These are phyloP conservation scores for Puntigrus tetrazona DNA, from an alignment of 2,113 vertebrate species.

Conservation along the genomic window DNA sequence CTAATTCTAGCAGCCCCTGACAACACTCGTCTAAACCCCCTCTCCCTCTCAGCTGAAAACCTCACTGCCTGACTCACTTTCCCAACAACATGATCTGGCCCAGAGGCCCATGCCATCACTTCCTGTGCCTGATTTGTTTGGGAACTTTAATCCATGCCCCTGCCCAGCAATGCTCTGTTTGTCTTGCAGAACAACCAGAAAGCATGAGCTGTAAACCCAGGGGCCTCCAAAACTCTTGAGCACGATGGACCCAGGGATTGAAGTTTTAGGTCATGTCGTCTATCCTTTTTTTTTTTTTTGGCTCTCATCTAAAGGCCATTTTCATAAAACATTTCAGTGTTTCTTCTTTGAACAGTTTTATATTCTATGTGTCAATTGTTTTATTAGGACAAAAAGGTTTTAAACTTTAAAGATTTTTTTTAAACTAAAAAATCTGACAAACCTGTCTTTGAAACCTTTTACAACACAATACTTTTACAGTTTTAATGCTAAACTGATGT, in stretches of 20 bases:
- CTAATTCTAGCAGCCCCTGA: slow-evolving; percentile 56
- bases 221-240: not conserved
- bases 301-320: not conserved
- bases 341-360: not conserved
- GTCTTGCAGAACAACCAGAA: slow-evolving; percentile 69
- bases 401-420: too few species aligned
- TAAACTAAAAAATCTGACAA: too few species aligned
- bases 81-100: slow-evolving; percentile 72
- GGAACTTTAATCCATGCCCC: slow-evolving; percentile 75
- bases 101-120: slow-evolving; percentile 73
- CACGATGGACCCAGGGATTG: not conserved
- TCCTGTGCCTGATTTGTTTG: slow-evolving; percentile 76
- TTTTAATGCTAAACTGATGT: not conserved
- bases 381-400: not conserved
- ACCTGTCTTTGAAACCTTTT: not conserved
- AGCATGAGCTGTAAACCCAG: slow-evolving; percentile 59
- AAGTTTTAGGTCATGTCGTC: not conserved
- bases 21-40: not conserved
- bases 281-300: not conserved
- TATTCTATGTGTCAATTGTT: not conserved
- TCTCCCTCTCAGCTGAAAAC: slow-evolving; percentile 26
- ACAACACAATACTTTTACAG: not conserved
- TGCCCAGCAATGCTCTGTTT: slow-evolving; percentile 72
- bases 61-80: slow-evolving; percentile 72
- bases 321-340: not conserved